Conservation (phyloP, 2,113 vertebrate species). For the Cranoglanis bouderius region DNA sequence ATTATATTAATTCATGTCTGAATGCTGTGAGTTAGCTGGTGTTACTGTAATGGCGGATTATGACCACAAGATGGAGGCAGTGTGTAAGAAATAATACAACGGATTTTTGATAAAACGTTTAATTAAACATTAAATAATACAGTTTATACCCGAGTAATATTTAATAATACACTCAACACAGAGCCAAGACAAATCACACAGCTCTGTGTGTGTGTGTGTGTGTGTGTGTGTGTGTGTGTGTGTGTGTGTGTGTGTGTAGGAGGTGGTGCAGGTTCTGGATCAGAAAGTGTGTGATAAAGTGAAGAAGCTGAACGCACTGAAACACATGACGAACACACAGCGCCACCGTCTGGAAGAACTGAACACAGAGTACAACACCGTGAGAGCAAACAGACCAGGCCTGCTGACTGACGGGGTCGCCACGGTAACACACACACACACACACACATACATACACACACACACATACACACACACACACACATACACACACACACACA, state of each 20-base stretch:
- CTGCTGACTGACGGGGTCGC: slow-evolving; percentile 13
- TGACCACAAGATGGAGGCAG: too few species aligned
- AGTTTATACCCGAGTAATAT: too few species aligned
- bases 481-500: background rate
- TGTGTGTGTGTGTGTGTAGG: slow-evolving; percentile 63
- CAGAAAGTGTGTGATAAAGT: slow-evolving; percentile 74
- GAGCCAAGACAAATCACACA: too few species aligned
- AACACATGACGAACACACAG: slow-evolving; percentile 68
- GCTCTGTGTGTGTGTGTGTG: background rate
- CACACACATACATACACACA: slow-evolving; percentile 2
- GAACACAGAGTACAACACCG: slow-evolving; percentile 63
- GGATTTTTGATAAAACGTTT: too few species aligned
- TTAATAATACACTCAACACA: too few species aligned
- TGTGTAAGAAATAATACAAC: too few species aligned
- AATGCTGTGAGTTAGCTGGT: too few species aligned
- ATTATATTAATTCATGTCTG: too few species aligned
- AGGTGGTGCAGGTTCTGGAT: slow-evolving; percentile 69
- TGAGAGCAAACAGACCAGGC: slow-evolving; percentile 54
- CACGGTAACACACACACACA: slow-evolving; percentile 15
- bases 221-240: slow-evolving; percentile 59
- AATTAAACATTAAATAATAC: too few species aligned
- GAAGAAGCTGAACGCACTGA: slow-evolving; percentile 78
- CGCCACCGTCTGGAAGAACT: slow-evolving; percentile 70
- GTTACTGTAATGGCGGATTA: too few species aligned
- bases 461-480: too few species aligned